Base-by-base conservation (phyloP, 2,113 vertebrate genomes). In the Tauraco erythrolophus region DNA sequence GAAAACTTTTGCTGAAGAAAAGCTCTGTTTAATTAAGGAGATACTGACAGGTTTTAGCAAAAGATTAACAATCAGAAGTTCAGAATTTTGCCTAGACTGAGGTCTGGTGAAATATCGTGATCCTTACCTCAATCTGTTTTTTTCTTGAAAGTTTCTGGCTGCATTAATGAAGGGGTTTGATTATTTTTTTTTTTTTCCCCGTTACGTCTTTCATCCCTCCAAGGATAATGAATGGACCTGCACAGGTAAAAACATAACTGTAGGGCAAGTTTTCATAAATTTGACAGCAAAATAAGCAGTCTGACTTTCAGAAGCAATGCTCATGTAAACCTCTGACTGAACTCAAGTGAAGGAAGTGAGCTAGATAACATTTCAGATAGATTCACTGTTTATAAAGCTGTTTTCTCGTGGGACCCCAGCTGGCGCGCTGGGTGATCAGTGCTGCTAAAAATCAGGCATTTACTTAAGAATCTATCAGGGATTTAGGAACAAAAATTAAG, bases 51-150 rank as follows among this genome's bases (percentile, higher is more conserved):
- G 85, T 89, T 94, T 95, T 86, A 80, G 60, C 46, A 66, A 70
- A 96, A 92, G 91, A 94, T 91, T 86, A 97, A 75, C 62, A 86
- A 62, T 82, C 92, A 94, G 71, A 96, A 95, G 76, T 93, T 96
- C 16, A 19, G 33, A 90, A 91, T 81, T 88, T 85, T 88, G 31
- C 61, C 68, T 83, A 84, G 60, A n/a, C 51, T 88, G 64, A 61
- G 51, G 39, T 74, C 56, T 88, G 43, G 71, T 86, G 56, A 85
- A 92, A 88, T 94, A 84, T 74, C 76, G 70, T 13, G 68, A 89
- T 66, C 85, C 75, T 66, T 58, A 72, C 28, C 19, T 81, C 71
- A 75, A 6, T 66, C 41, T 88, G 21, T 0, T 46, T 84, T 85
- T 87, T 77, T 6, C n/a, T 21, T 71, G 14, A 86, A 86, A 74